phyloP scores from a whole-genome alignment of 2,113 vertebrate species.

The Erythrocebus patas region DNA sequence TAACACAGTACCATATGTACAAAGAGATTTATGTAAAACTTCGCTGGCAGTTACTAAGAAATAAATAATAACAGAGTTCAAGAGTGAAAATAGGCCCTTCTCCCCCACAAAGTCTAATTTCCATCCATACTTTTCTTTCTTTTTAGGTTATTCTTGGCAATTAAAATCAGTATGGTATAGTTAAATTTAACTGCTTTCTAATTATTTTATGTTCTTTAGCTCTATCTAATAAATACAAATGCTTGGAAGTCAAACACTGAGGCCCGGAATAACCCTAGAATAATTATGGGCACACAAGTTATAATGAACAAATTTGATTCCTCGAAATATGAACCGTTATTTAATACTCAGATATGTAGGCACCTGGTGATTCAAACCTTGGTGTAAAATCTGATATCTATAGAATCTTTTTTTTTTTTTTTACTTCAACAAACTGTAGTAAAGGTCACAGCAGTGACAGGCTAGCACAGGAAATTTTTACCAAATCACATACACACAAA shows the following conservation, averaged over 20 bases:
- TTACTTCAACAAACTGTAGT: not conserved
- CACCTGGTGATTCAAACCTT: not conserved
- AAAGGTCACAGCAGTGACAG: slow-evolving; percentile 27
- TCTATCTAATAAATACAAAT: not conserved
- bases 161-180: not conserved
- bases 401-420: not conserved
- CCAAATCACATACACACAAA: not conserved
- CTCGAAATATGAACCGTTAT: not conserved
- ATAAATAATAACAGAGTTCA: not conserved
- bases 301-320: not conserved
- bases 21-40: not conserved
- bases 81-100: not conserved
- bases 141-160: not conserved
- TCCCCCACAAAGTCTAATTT: not conserved
- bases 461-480: not conserved
- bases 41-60: not conserved
- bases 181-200: not conserved
- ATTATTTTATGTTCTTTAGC: not conserved
- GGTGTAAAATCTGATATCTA: not conserved
- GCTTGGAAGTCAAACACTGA: not conserved
- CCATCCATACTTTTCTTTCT: not conserved
- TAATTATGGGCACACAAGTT: not conserved
- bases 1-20: not conserved
- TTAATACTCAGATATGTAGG: not conserved
- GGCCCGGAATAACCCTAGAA: not conserved